Base-by-base conservation (phyloP, 1,140 invertebrate genomes). In the Plutomurus gul region DNA sequence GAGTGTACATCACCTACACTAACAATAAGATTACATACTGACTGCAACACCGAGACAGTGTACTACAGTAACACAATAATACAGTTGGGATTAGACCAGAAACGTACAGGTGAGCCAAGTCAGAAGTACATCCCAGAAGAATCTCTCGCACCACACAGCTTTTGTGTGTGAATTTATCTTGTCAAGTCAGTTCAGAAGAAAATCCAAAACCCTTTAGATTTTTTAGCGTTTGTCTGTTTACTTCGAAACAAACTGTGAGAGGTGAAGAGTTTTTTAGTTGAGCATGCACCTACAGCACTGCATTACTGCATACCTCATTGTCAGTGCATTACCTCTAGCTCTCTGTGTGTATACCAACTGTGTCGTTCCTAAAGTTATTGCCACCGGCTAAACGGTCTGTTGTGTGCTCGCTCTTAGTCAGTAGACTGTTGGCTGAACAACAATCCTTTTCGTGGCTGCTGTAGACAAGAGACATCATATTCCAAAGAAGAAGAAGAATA, bases 181-280 rank as follows among this genome's bases (percentile, higher is more conserved):
- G 56, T 65, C 56, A 65, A 36, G 8, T 16, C 16, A 60, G n/a
- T 30, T 13, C 8, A 4, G 51, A 60, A 30, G 51, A 60, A 60
- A 60, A 65, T 65, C 56, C 16, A 30, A 65, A 65, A 65, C 56
- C 56, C 56, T 65, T 60, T 25, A 60, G 51, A 30, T 60, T 65
- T 30, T 65, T 65, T 27, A 56, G 4, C 51, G 30, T 56, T 49
- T 33, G 56, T 27, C 27, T 65, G 16, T 65, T 65, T 65, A 65
- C 30, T 27, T n/a, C 56, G 27, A 7, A 16, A 4, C 27, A 30
- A 27, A 65, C 56, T 65, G 13, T n/a, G 27, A 65, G 30, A 18
- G 20, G 22, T 56, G 25, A 56, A 27, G 10, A 56, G 51, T 56
- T 56, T 30, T 65, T 36, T 60, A 36, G 27, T 7, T 33, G 7